Evolutionary conservation across 2,797 vertebrate genomes (phyloP).

Genomic region (Acrocephalus scirpaceus): DNA sequence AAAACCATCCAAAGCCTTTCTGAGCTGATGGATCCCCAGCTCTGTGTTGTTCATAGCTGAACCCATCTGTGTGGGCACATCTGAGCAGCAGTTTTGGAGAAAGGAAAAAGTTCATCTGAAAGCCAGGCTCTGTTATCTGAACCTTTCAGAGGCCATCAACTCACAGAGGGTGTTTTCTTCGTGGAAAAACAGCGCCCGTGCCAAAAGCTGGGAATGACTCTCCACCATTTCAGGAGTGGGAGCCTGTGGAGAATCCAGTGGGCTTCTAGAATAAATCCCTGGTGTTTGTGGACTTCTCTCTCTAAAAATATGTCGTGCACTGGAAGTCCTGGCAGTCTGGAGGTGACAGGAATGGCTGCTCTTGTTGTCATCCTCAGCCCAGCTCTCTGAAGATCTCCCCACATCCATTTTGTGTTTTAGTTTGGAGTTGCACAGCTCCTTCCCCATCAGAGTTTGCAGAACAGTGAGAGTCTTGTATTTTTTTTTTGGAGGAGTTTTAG

Average conservation of each 20-base stretch:
- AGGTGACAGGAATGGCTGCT: not conserved
- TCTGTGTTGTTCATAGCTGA: not conserved
- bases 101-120: not conserved
- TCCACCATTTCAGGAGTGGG: not conserved
- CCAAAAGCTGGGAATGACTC: not conserved
- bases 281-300: not conserved
- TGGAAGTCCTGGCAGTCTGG: not conserved
- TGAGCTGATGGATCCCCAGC: not conserved
- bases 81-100: not conserved
- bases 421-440: not conserved
- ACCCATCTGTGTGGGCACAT: not conserved
- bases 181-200: not conserved
- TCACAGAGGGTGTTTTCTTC: not conserved
- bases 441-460: not conserved
- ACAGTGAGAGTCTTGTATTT: not conserved
- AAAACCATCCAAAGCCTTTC: not conserved
- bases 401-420: not conserved
- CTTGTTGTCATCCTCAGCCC: not conserved
- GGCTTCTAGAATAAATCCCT: not conserved
- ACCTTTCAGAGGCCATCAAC: not conserved
- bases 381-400: accelerated
- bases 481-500: not conserved
- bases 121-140: not conserved
- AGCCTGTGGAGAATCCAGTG: not conserved
- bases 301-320: not conserved